Evolutionary conservation across 2,888 invertebrate species (phyloP), one percentile per base, ranked within the genome.

Genomic region (Drosophila neonasuta): DNA sequence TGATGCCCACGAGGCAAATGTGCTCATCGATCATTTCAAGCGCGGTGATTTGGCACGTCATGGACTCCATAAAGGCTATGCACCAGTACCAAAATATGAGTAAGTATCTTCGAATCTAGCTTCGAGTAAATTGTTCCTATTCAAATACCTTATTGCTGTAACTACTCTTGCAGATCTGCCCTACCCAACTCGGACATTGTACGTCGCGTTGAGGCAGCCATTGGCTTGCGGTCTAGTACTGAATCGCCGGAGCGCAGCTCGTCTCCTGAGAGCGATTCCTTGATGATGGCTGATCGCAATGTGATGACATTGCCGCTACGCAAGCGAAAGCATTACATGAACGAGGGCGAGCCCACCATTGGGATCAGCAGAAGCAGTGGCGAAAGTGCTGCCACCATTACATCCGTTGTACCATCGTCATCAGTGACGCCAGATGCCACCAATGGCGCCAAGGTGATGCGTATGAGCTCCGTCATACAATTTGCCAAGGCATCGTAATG

Each of bases 391-490:
- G 13, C 46, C 5, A 29, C 68, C 44, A 61, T 55, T 3, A 46
- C 57, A 1, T 61, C 68, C 3, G 36, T 68, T 11, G 52, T 48
- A 4, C 30, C 62, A 41, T 34, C 61, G n/a, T 64, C 66, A 6
- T 62, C 46, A 20, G 57, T 36, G 6, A 34, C 61, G n/a, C 64
- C 66, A 4, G 66, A 49, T 15, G 57, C 32, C 6, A 42, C 54
- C n/a, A 57, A 39, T 32, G 42, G 60, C 41, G 50, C 85, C 48
- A 90, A 90, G 71, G 90, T 90, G 61, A 89, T 91, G 80, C 91
- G 93, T 60, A 91, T 92, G 89, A 94, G 92, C 88, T 96, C 97
- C 3, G 97, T 97, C 51, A 97, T 97, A 89, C 96, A 96, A 80
- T 97, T 96, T 89, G 97, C 97, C 15, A 94, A 94, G 76, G 94